phyloP scores from a whole-genome alignment of 1,140 invertebrate species.

The Drosophila kikkawai region DNA sequence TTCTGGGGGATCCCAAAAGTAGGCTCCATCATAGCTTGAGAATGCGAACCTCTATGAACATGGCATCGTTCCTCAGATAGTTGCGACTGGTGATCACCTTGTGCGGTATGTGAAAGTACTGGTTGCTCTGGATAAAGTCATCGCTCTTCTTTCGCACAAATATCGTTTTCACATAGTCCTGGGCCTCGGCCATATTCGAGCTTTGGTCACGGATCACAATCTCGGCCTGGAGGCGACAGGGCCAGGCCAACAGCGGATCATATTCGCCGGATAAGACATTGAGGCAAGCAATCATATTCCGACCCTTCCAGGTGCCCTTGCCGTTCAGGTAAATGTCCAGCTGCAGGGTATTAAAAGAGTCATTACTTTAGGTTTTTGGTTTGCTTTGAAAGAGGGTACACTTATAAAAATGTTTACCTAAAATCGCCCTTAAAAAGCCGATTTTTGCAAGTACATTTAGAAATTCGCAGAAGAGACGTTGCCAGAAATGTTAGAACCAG shows the following conservation, averaged over 20 bases:
- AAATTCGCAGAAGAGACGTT: no score
- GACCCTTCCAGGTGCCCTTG: constrained; percentile 90
- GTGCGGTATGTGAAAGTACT: constrained; percentile 91
- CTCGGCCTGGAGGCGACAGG: constrained; percentile 88
- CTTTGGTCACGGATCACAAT: constrained; percentile 88
- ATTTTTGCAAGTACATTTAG: no score
- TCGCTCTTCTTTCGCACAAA: constrained; percentile 85
- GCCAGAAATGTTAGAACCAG: no score
- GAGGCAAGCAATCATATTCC: constrained; percentile 89
- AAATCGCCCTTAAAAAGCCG: no score
- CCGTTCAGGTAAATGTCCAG: constrained; percentile 89
- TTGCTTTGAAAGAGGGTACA: no score
- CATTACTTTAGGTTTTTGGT: neutral
- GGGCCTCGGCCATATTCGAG: constrained; percentile 83
- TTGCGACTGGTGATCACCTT: constrained; percentile 88
- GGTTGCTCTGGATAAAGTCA: constrained; percentile 87
- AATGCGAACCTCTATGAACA: constrained; percentile 88
- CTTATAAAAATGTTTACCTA: no score
- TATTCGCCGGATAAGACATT: constrained; percentile 89
- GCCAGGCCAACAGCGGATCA: constrained; percentile 89
- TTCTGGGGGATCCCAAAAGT: neutral
- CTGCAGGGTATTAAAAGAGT: constrained; percentile 68
- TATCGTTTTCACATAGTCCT: constrained; percentile 86
- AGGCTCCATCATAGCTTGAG: constrained; percentile 56
- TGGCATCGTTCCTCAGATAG: constrained; percentile 88